Evolutionary conservation across 2,888 invertebrate genomes (phyloP).

Genomic region (Eupithecia pulchellata): DNA sequence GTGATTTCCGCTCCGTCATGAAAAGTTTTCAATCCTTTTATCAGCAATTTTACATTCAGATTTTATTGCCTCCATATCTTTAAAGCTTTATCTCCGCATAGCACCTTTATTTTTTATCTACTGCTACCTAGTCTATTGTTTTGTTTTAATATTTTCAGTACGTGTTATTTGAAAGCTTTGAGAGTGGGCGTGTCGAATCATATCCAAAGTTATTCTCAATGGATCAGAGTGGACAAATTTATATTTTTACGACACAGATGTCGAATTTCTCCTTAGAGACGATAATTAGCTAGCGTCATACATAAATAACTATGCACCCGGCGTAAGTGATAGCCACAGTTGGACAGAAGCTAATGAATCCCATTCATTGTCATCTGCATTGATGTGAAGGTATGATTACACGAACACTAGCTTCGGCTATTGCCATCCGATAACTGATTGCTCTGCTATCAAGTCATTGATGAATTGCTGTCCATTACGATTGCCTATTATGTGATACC

Average conservation of each 20-base stretch:
- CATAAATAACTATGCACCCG: neutral
- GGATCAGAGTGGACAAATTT: neutral
- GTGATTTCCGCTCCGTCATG: slow-evolving; percentile 17
- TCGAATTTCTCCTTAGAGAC: neutral
- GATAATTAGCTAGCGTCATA: neutral
- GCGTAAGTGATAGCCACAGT: slow-evolving; percentile 37
- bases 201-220: no score
- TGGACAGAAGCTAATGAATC: slow-evolving; percentile 73
- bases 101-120: neutral
- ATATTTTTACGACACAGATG: neutral
- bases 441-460: slow-evolving; percentile 29
- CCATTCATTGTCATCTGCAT: slow-evolving; percentile 79
- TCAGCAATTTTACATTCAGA: neutral
- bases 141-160: neutral
- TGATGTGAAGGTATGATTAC: slow-evolving; percentile 73
- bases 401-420: slow-evolving; percentile 50
- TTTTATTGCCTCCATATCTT: neutral
- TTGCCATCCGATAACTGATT: slow-evolving; percentile 41
- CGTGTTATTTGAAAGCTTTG: neutral
- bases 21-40: slow-evolving; percentile 7
- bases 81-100: neutral
- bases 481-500: neutral
- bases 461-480: slow-evolving; percentile 17
- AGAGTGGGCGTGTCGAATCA: no score
- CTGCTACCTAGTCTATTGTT: neutral